A percentile compares a stretch with the other conserved stretches of the same genome.
Conservation (phyloP, 2,113 vertebrate species). For the Amazona guildingii region DNA sequence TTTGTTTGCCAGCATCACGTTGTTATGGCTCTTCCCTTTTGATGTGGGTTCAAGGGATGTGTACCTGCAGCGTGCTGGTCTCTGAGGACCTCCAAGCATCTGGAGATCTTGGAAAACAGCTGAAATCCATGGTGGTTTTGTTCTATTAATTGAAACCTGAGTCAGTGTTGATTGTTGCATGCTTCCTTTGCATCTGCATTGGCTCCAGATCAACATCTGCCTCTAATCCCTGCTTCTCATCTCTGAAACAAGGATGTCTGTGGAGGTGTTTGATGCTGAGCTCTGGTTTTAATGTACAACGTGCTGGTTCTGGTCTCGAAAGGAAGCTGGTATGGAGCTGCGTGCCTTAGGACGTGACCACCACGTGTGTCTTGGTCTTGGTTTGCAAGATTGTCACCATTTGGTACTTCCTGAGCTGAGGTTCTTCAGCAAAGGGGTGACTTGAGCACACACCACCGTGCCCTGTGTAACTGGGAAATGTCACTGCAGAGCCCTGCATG, state of each 20-base stretch:
- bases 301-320: not conserved
- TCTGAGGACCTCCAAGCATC: not conserved
- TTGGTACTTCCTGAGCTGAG: not conserved
- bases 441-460: fast-evolving
- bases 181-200: conserved; percentile 6
- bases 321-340: not conserved
- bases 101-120: not conserved
- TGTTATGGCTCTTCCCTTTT: not conserved
- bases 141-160: conserved; percentile 10
- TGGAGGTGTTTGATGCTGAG: not conserved
- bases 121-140: not conserved
- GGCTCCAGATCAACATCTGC: conserved; percentile 42
- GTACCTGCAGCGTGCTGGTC: not conserved
- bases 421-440: not conserved
- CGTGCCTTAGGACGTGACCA: not conserved
- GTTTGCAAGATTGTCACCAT: not conserved
- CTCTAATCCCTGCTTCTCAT: not conserved
- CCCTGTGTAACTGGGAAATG: not conserved
- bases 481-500: not conserved
- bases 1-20: not conserved
- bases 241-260: not conserved
- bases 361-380: not conserved
- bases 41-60: not conserved
- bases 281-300: not conserved
- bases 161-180: not conserved